Percentiles rank a stretch among this genome's conserved stretches.
These are phyloP conservation scores for Plagodis pulveraria DNA, from an alignment of 2,888 invertebrate species.

Conservation along the genomic window DNA sequence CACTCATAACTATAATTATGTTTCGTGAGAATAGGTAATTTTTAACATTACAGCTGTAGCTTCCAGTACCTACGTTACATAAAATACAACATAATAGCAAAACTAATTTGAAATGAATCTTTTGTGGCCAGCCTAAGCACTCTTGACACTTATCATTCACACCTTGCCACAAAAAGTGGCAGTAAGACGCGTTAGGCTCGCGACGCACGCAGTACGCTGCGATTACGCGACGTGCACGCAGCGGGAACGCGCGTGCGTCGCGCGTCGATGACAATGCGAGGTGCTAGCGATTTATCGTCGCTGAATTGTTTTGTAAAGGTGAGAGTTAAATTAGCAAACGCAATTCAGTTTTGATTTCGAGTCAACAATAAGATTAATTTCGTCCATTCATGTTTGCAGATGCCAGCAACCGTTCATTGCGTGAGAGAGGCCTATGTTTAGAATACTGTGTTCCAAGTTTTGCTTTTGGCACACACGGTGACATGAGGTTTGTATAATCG, in stretches of 20 bases:
- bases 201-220: constrained; percentile 28
- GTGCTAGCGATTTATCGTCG: constrained; percentile 66
- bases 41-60: too few species aligned
- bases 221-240: constrained; percentile 35
- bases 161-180: constrained; percentile 48
- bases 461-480: too few species aligned
- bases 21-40: too few species aligned
- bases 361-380: constrained; percentile 1
- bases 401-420: too few species aligned
- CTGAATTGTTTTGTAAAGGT: constrained; percentile 72
- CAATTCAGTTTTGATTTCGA: constrained; percentile 12
- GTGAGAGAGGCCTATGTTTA: too few species aligned
- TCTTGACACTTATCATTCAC: constrained; percentile 66
- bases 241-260: constrained; percentile 43
- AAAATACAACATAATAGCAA: too few species aligned
- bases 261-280: constrained; percentile 60
- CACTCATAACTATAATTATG: too few species aligned
- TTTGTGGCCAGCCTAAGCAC: constrained; percentile 39
- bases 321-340: constrained; percentile 55
- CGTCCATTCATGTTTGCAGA: constrained; percentile 7
- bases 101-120: too few species aligned
- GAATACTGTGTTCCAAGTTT: too few species aligned
- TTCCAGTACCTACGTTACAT: too few species aligned
- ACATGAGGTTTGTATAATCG: too few species aligned
- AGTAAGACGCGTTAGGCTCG: constrained; percentile 41